Evolutionary conservation across 35 echinoderm and acorn worm species (phyloP).

Genomic region (Amphiura filiformis): DNA sequence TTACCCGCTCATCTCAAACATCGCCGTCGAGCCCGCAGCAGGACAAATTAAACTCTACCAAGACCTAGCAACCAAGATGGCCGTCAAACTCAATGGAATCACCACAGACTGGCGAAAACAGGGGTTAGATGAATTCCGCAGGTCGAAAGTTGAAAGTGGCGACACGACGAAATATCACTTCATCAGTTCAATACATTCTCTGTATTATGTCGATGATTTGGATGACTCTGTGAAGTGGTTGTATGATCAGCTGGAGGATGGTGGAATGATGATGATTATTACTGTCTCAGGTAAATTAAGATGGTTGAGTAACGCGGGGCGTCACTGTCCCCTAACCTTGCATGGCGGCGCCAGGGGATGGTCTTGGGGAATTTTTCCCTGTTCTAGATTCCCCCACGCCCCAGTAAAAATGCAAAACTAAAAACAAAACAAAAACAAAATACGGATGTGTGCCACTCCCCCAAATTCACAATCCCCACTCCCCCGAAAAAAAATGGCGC

Average conservation of each 20-base stretch:
- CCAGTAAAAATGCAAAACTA: too few relatives aligned
- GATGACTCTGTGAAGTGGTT: neutral
- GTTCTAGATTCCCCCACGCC: too few relatives aligned
- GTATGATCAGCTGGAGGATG: constrained; percentile 16
- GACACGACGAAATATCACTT: constrained; percentile 25
- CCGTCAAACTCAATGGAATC: constrained; percentile 9
- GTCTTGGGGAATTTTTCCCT: too few relatives aligned
- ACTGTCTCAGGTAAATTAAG: constrained; percentile 12
- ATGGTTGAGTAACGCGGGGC: too few relatives aligned
- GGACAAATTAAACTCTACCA: constrained; percentile 43
- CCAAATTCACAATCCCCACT: too few relatives aligned
- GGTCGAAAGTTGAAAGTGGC: neutral
- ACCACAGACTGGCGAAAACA: constrained; percentile 43
- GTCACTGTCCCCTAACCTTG: too few relatives aligned
- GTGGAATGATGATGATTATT: constrained; percentile 26
- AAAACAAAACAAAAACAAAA: too few relatives aligned
- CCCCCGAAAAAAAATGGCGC: too few relatives aligned
- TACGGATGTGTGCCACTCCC: too few relatives aligned
- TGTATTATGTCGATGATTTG: constrained; percentile 29
- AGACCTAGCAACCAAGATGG: constrained; percentile 15
- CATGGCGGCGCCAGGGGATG: too few relatives aligned
- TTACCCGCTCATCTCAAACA: constrained; percentile 43
- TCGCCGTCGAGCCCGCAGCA: constrained; percentile 57
- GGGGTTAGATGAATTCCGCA: constrained; percentile 25
- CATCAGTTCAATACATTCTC: constrained; percentile 36